Evolutionary conservation across 2,113 vertebrate species (phyloP).

Genomic region (Gadus chalcogrammus): DNA sequence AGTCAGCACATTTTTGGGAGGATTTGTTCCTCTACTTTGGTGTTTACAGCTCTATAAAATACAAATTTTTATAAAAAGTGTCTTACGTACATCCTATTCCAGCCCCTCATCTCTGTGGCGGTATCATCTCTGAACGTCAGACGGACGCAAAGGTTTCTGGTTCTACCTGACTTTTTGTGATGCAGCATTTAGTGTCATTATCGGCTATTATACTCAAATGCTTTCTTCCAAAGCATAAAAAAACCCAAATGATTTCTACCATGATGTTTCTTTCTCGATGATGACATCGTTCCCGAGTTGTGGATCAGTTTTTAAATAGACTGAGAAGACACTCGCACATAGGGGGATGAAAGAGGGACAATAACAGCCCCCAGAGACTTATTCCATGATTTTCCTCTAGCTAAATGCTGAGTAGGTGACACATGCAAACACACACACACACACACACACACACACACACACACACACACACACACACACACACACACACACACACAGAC

Average conservation of each 20-base stretch:
- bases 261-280: too few relatives aligned
- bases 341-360: slow-evolving; percentile 51
- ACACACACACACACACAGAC: too few relatives aligned
- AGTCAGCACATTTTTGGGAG: too few relatives aligned
- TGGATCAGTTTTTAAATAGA: slow-evolving; percentile 39
- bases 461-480: neutral
- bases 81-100: too few relatives aligned
- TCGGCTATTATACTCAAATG: too few relatives aligned
- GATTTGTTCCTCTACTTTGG: too few relatives aligned
- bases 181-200: too few relatives aligned
- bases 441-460: slow-evolving; percentile 1
- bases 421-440: slow-evolving; percentile 27
- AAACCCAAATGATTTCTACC: too few relatives aligned
- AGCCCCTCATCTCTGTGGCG: too few relatives aligned
- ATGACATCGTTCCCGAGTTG: slow-evolving; percentile 31
- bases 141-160: neutral
- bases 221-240: too few relatives aligned
- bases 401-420: slow-evolving; percentile 66
- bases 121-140: too few relatives aligned
- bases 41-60: too few relatives aligned
- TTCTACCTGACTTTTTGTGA: slow-evolving; percentile 2
- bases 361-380: slow-evolving; percentile 43
- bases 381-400: slow-evolving; percentile 51
- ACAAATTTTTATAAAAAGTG: neutral
- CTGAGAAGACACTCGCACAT: slow-evolving; percentile 29